Evolutionary conservation across 2,797 vertebrate species (phyloP).

Genomic region (Acrossocheilus wenchowensis): DNA sequence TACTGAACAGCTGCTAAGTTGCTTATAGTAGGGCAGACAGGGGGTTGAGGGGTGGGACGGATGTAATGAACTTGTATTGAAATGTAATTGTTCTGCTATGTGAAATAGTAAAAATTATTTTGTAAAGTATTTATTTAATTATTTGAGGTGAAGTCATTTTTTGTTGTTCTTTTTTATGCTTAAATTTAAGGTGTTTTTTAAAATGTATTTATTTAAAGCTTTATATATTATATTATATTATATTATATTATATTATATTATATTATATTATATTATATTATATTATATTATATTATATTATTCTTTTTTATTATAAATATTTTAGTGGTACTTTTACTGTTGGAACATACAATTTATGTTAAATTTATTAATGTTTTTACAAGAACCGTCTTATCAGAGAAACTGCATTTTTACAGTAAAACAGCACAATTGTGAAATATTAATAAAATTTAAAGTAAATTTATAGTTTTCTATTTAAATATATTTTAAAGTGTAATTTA

Average conservation of each 20-base stretch:
- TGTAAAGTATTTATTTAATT: background rate
- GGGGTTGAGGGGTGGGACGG: background rate
- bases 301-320: background rate
- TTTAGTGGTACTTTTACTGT: background rate
- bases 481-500: background rate
- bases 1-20: slow-evolving; percentile 1
- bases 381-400: background rate
- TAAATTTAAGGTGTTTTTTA: no score
- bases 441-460: no score
- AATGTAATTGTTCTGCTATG: background rate
- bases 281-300: background rate
- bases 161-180: background rate
- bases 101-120: background rate
- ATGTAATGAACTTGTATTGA: background rate
- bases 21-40: background rate
- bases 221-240: background rate
- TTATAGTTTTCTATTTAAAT: no score
- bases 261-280: background rate
- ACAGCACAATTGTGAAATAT: background rate
- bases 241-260: background rate
- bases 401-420: background rate
- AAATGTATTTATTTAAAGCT: no score
- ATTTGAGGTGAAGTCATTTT: background rate
- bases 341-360: background rate
- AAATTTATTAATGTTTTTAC: background rate